Conservation (phyloP, 2,113 vertebrate species). For the Capreolus pygargus region DNA sequence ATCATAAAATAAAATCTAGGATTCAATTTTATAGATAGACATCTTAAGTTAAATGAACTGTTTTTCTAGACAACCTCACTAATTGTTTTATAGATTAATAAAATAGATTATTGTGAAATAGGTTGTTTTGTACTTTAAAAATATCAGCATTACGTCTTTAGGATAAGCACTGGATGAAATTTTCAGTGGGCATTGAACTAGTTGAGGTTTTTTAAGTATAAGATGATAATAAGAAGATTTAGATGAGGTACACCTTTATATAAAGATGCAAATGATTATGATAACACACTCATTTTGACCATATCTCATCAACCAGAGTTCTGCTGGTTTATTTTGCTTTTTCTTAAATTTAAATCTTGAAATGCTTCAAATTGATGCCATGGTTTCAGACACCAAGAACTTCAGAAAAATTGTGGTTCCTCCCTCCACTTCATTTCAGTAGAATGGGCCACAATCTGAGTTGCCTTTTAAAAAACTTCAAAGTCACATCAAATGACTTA, state of each 20-base stretch:
- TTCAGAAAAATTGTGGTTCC: background rate
- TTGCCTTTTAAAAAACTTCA: background rate
- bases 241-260: background rate
- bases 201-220: background rate
- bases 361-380: conserved; percentile 4
- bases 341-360: background rate
- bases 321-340: background rate
- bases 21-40: background rate
- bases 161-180: background rate
- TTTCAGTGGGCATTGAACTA: background rate
- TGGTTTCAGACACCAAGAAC: background rate
- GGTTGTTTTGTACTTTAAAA: background rate
- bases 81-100: background rate
- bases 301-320: background rate
- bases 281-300: background rate
- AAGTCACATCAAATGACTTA: background rate
- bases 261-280: background rate
- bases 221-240: background rate
- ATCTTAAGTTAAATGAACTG: background rate
- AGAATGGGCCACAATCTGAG: background rate
- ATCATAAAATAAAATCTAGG: background rate
- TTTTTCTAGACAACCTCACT: background rate
- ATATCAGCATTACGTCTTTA: background rate
- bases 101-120: background rate
- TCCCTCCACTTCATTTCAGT: background rate